phyloP scores from a whole-genome alignment of 2,113 vertebrate species.

The Monarcha castaneiventris region DNA sequence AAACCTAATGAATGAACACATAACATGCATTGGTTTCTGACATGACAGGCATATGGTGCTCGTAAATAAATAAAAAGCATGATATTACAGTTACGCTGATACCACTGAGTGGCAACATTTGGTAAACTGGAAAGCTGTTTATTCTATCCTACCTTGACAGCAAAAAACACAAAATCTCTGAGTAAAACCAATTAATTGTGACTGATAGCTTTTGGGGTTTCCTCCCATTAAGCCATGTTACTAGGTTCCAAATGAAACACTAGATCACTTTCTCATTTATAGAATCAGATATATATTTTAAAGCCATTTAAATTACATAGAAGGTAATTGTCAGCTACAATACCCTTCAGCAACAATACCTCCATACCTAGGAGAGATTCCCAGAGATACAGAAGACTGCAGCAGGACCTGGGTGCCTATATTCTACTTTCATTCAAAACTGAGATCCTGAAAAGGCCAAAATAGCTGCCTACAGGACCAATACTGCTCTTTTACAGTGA shows the following conservation, averaged over 20 bases:
- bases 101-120: conserved; percentile 68
- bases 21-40: conserved; percentile 66
- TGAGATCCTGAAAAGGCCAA: background rate
- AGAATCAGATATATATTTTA: background rate
- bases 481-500: background rate
- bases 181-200: conserved; percentile 58
- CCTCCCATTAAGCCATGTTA: background rate
- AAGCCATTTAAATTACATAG: conserved; percentile 47
- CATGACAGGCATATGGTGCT: conserved; percentile 78
- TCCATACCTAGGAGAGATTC: background rate
- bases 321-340: background rate
- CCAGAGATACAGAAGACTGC: fast-evolving
- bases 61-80: conserved; percentile 81
- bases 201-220: conserved; percentile 20
- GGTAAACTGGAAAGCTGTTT: conserved; percentile 69
- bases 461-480: background rate
- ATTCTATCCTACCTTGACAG: conserved; percentile 20
- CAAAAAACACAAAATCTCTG: conserved; percentile 58
- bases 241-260: conserved; percentile 29
- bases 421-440: background rate
- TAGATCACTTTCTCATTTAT: conserved; percentile 7
- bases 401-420: background rate
- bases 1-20: conserved; percentile 65
- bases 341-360: background rate
- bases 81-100: conserved; percentile 66